Evolutionary conservation across 2,797 vertebrate genomes (phyloP).

Genomic region (Chaetodon trifasciatus): DNA sequence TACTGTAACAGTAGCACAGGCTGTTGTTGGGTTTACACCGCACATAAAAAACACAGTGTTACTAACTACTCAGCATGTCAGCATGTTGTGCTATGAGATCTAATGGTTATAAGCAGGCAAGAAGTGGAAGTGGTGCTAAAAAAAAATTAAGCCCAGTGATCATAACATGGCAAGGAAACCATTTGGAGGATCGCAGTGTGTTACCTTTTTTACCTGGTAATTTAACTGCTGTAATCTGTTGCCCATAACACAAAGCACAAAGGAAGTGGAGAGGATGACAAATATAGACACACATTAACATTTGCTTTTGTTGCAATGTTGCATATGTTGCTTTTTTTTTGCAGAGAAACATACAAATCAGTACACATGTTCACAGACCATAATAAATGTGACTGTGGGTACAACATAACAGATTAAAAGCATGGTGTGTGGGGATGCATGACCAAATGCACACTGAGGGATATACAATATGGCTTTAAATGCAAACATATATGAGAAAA

Average conservation of each 20-base stretch:
- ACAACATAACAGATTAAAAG: slow-evolving; percentile 41
- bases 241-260: slow-evolving; percentile 41
- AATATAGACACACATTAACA: slow-evolving; percentile 44
- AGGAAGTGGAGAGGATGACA: slow-evolving; percentile 48
- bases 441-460: slow-evolving; percentile 26
- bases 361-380: slow-evolving; percentile 28
- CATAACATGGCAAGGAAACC: slow-evolving; percentile 24
- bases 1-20: slow-evolving; percentile 14
- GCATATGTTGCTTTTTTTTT: slow-evolving; percentile 28
- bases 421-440: slow-evolving; percentile 24
- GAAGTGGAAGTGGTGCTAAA: slow-evolving; percentile 19
- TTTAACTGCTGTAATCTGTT: slow-evolving; percentile 38
- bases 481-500: slow-evolving; percentile 29
- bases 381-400: slow-evolving; percentile 29
- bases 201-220: slow-evolving; percentile 45
- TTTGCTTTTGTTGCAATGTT: slow-evolving; percentile 32
- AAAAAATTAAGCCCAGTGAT: slow-evolving; percentile 23
- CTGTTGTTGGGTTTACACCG: slow-evolving; percentile 6
- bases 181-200: slow-evolving; percentile 21
- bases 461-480: slow-evolving; percentile 19
- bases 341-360: slow-evolving; percentile 32
- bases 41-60: slow-evolving; percentile 25
- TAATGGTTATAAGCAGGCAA: slow-evolving; percentile 17
- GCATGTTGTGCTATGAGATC: not conserved
- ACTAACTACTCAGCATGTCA: slow-evolving; percentile 1